Conservation (phyloP, 2,113 vertebrate species). For the Castor canadensis region DNA sequence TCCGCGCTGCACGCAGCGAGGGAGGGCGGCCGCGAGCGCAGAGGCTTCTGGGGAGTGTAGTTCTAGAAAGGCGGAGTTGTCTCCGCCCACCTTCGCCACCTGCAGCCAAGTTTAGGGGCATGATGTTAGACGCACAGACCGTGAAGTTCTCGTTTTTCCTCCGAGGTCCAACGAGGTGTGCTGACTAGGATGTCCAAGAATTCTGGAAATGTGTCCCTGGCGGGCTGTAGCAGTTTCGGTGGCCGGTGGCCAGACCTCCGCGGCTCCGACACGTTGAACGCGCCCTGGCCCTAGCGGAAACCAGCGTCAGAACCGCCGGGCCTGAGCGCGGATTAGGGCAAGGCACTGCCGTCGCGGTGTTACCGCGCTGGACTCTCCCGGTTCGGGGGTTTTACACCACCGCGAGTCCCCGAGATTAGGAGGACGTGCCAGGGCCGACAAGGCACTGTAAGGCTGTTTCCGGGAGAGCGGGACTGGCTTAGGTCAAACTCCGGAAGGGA, state of each 20-base stretch:
- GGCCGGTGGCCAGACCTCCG: background rate
- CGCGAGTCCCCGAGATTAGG: too few species aligned
- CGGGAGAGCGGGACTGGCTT: background rate
- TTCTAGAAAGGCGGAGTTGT: background rate
- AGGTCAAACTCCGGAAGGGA: background rate
- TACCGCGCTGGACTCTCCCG: too few species aligned
- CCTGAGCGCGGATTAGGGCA: too few species aligned
- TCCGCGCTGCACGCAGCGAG: fast-evolving
- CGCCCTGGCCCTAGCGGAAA: background rate
- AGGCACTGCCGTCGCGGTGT: too few species aligned
- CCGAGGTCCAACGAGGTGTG: background rate
- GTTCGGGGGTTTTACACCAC: background rate
- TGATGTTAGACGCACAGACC: too few species aligned
- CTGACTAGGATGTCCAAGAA: background rate
- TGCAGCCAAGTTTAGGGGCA: too few species aligned
- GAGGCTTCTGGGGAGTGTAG: constrained; percentile 15
- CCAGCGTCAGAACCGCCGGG: background rate
- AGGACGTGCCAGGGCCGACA: background rate
- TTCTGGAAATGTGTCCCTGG: background rate
- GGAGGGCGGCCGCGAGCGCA: background rate
- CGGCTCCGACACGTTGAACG: too few species aligned
- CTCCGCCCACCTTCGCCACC: too few species aligned
- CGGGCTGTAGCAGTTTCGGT: too few species aligned
- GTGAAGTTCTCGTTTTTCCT: too few species aligned
- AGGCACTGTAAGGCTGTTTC: background rate